Percentiles rank a stretch among this genome's conserved stretches.
phyloP scores from a whole-genome alignment of 92 coral and sea anemone genomes.

The Umimayanthus chanpuru region DNA sequence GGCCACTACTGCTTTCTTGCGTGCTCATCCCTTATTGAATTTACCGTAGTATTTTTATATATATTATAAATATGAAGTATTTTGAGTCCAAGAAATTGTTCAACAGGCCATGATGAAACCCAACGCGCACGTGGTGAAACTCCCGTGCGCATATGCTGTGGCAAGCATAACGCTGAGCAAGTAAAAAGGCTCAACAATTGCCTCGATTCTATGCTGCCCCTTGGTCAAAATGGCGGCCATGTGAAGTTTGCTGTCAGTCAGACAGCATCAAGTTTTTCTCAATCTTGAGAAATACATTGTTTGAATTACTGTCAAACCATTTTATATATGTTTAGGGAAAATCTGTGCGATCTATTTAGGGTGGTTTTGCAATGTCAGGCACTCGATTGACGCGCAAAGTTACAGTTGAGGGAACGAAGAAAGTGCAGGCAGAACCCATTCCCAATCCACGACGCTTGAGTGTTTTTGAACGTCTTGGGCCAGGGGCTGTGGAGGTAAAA shows the following conservation, averaged over 20 bases:
- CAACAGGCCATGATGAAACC: constrained; percentile 15
- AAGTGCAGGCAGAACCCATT: constrained; percentile 64
- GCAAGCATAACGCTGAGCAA: constrained; percentile 5
- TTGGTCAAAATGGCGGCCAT: constrained; percentile 31
- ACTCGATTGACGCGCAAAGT: constrained; percentile 94
- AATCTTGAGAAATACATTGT: background rate
- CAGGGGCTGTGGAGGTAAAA: constrained; percentile 92
- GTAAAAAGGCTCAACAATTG: background rate
- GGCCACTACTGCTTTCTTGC: constrained; percentile 69
- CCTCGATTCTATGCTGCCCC: constrained; percentile 19
- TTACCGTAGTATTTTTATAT: background rate
- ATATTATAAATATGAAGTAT: background rate
- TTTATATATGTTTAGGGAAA: background rate
- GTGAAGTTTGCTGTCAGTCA: background rate
- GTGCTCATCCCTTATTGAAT: constrained; percentile 63
- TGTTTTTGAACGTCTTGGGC: constrained; percentile 98
- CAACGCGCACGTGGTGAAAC: constrained; percentile 40
- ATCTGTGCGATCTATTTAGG: background rate
- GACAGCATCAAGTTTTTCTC: background rate
- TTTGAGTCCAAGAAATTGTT: background rate
- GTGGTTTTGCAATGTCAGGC: constrained; percentile 77
- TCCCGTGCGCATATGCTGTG: constrained; percentile 15
- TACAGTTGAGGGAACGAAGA: constrained; percentile 94
- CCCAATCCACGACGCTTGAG: constrained; percentile 74
- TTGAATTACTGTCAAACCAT: background rate